phyloP scores from a whole-genome alignment of 2,888 invertebrate species.

The Nemotelus nigrinus region DNA sequence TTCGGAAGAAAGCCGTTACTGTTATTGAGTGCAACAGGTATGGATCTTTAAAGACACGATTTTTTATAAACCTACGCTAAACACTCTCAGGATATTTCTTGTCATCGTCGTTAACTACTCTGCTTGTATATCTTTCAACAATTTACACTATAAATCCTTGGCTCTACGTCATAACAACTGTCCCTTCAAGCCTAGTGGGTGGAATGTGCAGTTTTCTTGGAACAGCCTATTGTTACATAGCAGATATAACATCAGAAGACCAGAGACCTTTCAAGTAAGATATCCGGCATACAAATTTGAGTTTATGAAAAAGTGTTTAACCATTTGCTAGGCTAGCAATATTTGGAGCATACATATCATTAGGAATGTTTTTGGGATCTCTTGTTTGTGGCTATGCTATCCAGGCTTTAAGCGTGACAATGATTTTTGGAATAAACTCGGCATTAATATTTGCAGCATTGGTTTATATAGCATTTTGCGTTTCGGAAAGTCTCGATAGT shows the following conservation, averaged over 20 bases:
- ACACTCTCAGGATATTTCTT: neutral
- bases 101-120: no score
- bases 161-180: constrained; percentile 66
- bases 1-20: constrained; percentile 79
- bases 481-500: constrained; percentile 10
- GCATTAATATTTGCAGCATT: neutral
- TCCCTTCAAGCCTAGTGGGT: constrained; percentile 72
- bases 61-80: neutral
- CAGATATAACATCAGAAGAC: constrained; percentile 71
- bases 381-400: constrained; percentile 12
- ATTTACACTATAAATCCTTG: constrained; percentile 59
- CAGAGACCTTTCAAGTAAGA: constrained; percentile 72
- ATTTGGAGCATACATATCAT: constrained; percentile 23
- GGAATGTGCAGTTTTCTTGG: constrained; percentile 72
- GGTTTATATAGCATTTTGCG: constrained; percentile 1
- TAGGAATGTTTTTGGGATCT: constrained; percentile 31
- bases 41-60: constrained; percentile 51
- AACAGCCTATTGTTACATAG: constrained; percentile 73
- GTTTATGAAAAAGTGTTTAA: no score
- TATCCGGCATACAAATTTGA: no score
- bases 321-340: constrained; percentile 4
- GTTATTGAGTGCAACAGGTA: constrained; percentile 72
- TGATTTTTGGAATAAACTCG: neutral
- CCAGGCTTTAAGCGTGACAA: neutral
- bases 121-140: constrained; percentile 50